phyloP scores from a whole-genome alignment of 2,888 invertebrate species.

The Eudemis profundana region DNA sequence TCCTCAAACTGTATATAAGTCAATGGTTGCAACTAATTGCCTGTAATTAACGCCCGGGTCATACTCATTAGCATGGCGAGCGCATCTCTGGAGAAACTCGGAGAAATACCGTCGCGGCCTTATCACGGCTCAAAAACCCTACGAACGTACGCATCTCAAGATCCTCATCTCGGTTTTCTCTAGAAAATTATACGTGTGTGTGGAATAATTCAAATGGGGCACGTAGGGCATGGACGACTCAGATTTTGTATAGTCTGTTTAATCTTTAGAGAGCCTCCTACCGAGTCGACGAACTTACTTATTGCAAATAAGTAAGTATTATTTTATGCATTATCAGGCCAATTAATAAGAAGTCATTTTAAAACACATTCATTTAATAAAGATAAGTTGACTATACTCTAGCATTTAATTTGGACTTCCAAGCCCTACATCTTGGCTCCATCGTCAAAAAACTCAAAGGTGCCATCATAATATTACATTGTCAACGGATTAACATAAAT shows the following conservation, averaged over 20 bases:
- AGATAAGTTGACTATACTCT: too few relatives aligned
- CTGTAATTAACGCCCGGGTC: conserved; percentile 31
- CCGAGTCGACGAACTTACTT: background rate
- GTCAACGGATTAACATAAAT: too few relatives aligned
- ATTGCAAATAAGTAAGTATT: background rate
- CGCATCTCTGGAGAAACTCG: conserved; percentile 44
- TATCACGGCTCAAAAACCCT: conserved; percentile 34
- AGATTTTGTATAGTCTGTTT: background rate
- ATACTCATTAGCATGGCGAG: conserved; percentile 41
- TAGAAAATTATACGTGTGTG: conserved; percentile 32
- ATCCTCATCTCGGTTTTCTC: conserved; percentile 38
- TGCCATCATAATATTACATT: too few relatives aligned
- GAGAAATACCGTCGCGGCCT: conserved; percentile 25
- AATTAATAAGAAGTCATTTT: too few relatives aligned
- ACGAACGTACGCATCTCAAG: conserved; percentile 30
- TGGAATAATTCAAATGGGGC: conserved; percentile 25
- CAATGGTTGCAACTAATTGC: conserved; percentile 31
- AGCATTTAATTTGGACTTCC: too few relatives aligned
- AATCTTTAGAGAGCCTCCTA: conserved; percentile 1
- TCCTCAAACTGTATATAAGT: too few relatives aligned
- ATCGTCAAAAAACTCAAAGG: too few relatives aligned
- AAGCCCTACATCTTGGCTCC: too few relatives aligned
- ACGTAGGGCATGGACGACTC: background rate
- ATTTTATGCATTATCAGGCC: too few relatives aligned
- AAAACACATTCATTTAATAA: too few relatives aligned